phyloP scores from a whole-genome alignment of 1,140 invertebrate genomes.

The Globodera ellingtonae region DNA sequence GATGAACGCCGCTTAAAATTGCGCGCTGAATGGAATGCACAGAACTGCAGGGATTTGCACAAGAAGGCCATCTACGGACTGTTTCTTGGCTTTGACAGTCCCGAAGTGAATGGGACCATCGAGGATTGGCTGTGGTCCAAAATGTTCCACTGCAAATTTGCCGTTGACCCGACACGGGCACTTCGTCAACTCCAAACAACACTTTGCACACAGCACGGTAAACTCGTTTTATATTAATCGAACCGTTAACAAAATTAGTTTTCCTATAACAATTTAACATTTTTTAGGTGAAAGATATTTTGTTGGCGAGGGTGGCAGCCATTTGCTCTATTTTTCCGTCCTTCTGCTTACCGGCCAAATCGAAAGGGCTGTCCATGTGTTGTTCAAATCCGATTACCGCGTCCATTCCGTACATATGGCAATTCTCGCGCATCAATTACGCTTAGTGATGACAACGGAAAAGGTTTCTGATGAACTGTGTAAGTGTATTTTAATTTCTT shows the following conservation, averaged over 20 bases:
- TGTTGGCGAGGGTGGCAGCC: slow-evolving; percentile 45
- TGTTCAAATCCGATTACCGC: slow-evolving; percentile 35
- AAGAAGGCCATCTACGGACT: slow-evolving; percentile 57
- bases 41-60: slow-evolving; percentile 42
- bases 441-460: slow-evolving; percentile 37
- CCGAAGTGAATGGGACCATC: slow-evolving; percentile 53
- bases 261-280: no score
- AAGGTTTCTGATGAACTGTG: slow-evolving; percentile 41
- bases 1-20: slow-evolving; percentile 54
- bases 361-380: slow-evolving; percentile 53
- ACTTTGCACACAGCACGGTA: slow-evolving; percentile 56
- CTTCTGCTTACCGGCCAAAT: slow-evolving; percentile 61
- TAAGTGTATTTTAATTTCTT: slow-evolving; percentile 16
- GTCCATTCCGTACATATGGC: slow-evolving; percentile 57
- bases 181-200: slow-evolving; percentile 56
- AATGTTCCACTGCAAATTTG: slow-evolving; percentile 45
- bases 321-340: slow-evolving; percentile 55
- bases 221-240: slow-evolving; percentile 20
- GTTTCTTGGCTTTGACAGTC: slow-evolving; percentile 49
- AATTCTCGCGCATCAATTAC: slow-evolving; percentile 47
- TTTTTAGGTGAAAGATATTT: slow-evolving; percentile 61
- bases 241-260: no score
- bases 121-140: slow-evolving; percentile 63
- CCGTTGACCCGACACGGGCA: slow-evolving; percentile 32
- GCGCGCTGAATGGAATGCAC: slow-evolving; percentile 53